Conservation (phyloP, 2,113 vertebrate species). For the Eurypyga helias region DNA sequence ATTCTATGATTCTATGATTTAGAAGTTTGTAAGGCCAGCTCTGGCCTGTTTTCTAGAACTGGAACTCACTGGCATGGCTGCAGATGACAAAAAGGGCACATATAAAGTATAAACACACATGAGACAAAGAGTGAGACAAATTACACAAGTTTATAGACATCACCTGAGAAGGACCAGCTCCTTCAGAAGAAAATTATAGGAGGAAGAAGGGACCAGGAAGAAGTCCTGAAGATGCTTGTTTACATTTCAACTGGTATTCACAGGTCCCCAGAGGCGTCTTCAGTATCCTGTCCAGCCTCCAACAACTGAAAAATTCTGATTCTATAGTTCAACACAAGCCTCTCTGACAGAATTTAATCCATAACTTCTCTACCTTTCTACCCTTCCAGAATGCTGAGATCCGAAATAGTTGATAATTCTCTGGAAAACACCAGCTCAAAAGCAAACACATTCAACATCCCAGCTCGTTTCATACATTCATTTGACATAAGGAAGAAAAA, state of each 20-base stretch:
- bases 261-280: neutral
- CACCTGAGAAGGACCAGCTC: neutral
- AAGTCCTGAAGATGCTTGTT: neutral
- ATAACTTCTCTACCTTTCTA: neutral
- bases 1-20: too few relatives aligned
- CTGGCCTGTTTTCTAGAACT: neutral
- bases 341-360: neutral
- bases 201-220: neutral
- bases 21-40: neutral
- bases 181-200: neutral
- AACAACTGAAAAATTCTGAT: neutral
- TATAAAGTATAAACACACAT: neutral
- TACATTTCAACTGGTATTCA: neutral
- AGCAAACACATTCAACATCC: neutral
- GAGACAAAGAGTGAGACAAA: neutral
- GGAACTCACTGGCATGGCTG: neutral
- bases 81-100: neutral
- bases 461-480: neutral
- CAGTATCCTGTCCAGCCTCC: neutral
- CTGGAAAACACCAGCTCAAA: neutral
- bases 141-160: neutral
- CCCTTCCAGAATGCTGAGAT: neutral
- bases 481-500: neutral
- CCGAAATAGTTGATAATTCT: neutral
- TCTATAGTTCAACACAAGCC: neutral